Conservation (phyloP, 2,113 vertebrate species). For the Bubo scandiacus region DNA sequence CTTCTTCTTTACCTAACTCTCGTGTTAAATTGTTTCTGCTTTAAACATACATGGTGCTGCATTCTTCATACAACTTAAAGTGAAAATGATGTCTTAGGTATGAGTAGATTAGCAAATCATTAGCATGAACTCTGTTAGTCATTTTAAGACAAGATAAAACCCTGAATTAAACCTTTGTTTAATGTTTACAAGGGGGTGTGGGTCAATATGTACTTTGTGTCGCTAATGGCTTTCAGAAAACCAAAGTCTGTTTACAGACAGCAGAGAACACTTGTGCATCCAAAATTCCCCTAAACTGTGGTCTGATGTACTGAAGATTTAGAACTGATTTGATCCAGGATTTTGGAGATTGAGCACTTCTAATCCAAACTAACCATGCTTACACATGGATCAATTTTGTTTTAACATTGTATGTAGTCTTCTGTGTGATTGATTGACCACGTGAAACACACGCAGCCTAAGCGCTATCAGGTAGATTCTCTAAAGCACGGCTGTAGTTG, state of each 20-base stretch:
- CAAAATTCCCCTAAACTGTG: neutral
- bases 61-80: neutral
- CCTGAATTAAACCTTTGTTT: neutral
- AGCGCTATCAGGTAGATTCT: neutral
- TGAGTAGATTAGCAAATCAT: neutral
- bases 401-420: neutral
- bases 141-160: neutral
- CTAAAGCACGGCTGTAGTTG: neutral
- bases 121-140: neutral
- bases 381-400: fast-evolving
- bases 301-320: neutral
- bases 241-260: neutral
- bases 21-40: neutral
- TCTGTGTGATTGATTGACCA: neutral
- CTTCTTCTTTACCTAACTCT: neutral
- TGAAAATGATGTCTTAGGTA: neutral
- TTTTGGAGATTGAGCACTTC: neutral
- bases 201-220: neutral
- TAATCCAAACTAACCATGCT: neutral
- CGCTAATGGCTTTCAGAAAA: neutral
- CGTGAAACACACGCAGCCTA: neutral
- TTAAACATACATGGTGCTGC: neutral
- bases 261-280: neutral
- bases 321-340: neutral
- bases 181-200: neutral